Evolutionary conservation across 2,888 invertebrate species (phyloP), one percentile per base, ranked within the genome.

Genomic region (Ophion costatus): DNA sequence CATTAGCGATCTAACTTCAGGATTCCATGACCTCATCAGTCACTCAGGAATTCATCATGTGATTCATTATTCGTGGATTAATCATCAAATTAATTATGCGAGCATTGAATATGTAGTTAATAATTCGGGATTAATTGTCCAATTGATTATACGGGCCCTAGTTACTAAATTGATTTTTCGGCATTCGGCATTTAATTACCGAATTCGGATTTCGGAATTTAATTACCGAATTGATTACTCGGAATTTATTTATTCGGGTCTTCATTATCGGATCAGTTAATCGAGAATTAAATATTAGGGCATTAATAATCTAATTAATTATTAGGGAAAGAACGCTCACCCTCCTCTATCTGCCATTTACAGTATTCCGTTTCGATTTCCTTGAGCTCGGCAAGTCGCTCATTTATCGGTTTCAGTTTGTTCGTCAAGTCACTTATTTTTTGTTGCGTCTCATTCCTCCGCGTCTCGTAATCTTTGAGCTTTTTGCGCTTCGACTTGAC

Each of bases 381-480:
- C 88, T 92, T 90, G 77, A 95, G 93, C 86, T 94, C 93, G 20
- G 90, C 81, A 42, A 95, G 89, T 86, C 94, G 92, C 2, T 90
- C 86, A 69, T 93, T 90, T 33, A 95, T 88, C 0, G 95, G 95
- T 80, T 92, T 88, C 9, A 95, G 89, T 87, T 95, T 92, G 4
- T 91, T 89, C 20, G 94, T 91, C 45, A 95, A 94, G 33, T 93
- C 91, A 10, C 91, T 88, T 33, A 96, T 94, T 79, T 93, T 92
- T 29, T 95, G 94, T 51, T 95, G 93, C 10, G 96, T 94, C 76
- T 95, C 95, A 4, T 94, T 92, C 69, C 96, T 94, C 90, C 96
- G 95, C 0, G 95, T 94, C 90, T 96, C 95, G 88, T 95, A 95
- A n/a, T 96, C 95, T 88, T 95, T 95, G 11, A 96, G 95, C 80